Evolutionary conservation across 2,113 vertebrate species (phyloP), one percentile per base, ranked within the genome.

Genomic region (Gymnorhina tibicen): DNA sequence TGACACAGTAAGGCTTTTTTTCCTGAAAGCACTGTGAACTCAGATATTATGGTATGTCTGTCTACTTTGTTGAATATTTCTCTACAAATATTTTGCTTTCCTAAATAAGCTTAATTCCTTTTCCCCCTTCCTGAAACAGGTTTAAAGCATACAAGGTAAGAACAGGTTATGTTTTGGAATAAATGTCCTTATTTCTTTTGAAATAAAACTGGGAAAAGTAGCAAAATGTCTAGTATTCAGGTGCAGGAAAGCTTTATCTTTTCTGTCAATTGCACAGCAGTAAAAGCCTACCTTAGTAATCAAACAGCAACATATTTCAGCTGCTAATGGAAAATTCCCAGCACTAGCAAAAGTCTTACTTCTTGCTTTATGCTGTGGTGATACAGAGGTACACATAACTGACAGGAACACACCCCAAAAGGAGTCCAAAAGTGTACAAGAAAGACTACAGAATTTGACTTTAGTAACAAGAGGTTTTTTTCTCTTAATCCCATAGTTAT

Each of bases 391-490:
- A 52, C 9, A 42, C 5, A 42, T 39, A 66, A 55, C 3, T 44
- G 58, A 22, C 10, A 69, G 42, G 16, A 77, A 22, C 2, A 28
- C 9, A 37, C 2, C 8, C 16, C 4, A 35, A 20, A 53, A 66
- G 35, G 11, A 55, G 16, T 27, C n/a, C 8, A 28, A 27, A 60
- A 33, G 4, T 18, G 6, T 53, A 37, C 7, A 47, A 46, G 27
- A 67, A 66, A 79, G 18, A 47, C 42, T 77, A 49, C 2, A 23
- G 32, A 74, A 66, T 67, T 85, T 67, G 7, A 44, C 13, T 60
- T 53, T 37, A 49, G 8, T 33, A 74, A 53, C 6, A 33, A 28
- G 9, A 9, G 28, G 1, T 0, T 0, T 70, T 59, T 67, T 58
- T 22, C 33, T 85, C 19, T 56, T 60, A 24, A 63, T 52, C 18